Evolutionary conservation across 2,113 vertebrate species (phyloP).

Genomic region (Mus spicilegus): DNA sequence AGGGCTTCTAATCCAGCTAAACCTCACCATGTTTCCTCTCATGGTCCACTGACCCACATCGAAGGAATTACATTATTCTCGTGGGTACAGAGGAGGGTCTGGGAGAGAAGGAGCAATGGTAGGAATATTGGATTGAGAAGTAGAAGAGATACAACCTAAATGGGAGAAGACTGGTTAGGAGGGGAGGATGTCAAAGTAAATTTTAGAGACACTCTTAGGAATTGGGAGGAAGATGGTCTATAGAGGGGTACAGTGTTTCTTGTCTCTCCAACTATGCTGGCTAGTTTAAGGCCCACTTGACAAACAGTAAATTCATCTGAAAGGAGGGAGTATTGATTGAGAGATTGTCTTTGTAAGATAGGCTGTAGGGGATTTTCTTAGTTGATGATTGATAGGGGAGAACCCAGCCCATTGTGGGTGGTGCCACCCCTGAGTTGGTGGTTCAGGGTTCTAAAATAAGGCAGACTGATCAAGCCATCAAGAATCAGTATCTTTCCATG

Average conservation of each 20-base stretch:
- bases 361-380: not conserved
- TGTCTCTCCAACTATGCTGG: not conserved
- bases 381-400: not conserved
- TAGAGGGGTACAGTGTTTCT: not conserved
- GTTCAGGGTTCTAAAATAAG: not conserved
- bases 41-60: too few species aligned
- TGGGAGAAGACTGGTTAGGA: not conserved
- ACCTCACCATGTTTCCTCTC: too few species aligned
- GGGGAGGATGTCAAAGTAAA: rapidly evolving
- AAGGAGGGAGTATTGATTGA: not conserved
- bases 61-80: not conserved
- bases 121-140: not conserved
- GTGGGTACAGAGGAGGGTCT: not conserved
- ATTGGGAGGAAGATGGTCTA: not conserved
- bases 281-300: not conserved
- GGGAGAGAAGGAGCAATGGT: rapidly evolving
- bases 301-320: not conserved
- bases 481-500: not conserved
- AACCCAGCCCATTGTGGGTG: not conserved
- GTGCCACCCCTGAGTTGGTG: not conserved
- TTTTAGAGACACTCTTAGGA: not conserved
- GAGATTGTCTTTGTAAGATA: not conserved
- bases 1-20: too few species aligned
- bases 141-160: not conserved
- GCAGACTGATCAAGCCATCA: not conserved